Evolutionary conservation across 1,140 invertebrate genomes (phyloP), one percentile per base, ranked within the genome.

Genomic region (Saccostrea echinata): DNA sequence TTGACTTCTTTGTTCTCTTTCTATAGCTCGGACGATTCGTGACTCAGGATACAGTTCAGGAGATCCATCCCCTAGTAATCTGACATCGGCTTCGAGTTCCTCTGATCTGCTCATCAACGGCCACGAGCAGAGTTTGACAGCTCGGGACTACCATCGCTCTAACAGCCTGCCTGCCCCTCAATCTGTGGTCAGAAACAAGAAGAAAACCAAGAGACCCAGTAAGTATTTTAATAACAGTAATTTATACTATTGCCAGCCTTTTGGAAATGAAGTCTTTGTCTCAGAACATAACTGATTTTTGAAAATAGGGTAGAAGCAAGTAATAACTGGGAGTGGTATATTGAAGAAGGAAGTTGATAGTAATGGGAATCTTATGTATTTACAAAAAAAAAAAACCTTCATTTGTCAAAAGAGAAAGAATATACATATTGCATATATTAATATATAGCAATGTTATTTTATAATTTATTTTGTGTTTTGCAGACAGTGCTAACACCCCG

Each of bases 41-140:
- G 94, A 95, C 86, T 94, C 94, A 12, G 94, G 94, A 12, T 91
- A 94, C 33, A 91, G 93, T 87, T 95, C 94, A 4, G 92, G 93
- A 27, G 93, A 94, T 68, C 93, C 93, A 0, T 94, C 93, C 6
- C 94, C 94, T 0, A 93, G 93, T 64, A 90, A 91, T 53, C 84
- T 91, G 57, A 91, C 90, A 0, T 85, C 76, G 18, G 85, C 76
- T 0, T 18, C 81, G 0, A 64, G 84, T 30, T 84, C 86, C 12
- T 24, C 85, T 0, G 86, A 91, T 27, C 68, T 76, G 4, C 30
- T 88, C 18, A 52, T 84, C 27, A 87, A 88, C 33, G 89, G 90
- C 43, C 91, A 90, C 71, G 61, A 90, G 57, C 85, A 88, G 51
- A 85, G 51, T 8, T 8, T 90, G 21, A 81, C 83, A 53, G 84